Conservation (phyloP, 2,888 invertebrate species). For the Drosophila parthenogenetica region DNA sequence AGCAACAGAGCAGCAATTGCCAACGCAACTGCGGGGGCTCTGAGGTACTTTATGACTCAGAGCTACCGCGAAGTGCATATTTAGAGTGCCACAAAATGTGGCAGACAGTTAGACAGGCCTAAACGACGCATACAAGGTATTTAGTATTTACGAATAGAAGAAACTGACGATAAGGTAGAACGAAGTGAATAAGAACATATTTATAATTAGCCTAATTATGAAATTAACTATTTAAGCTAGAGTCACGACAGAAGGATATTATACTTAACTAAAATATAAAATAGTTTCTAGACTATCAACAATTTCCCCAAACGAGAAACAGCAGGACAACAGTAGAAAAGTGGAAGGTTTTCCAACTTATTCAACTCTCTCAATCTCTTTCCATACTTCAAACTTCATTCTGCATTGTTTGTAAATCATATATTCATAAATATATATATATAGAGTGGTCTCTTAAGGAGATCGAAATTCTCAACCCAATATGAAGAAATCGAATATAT, state of each 20-base stretch:
- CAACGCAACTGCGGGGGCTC: slow-evolving; percentile 62
- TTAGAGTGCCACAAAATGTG: slow-evolving; percentile 39
- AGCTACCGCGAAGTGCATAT: slow-evolving; percentile 79
- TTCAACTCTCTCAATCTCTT: neutral
- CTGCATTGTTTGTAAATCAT: slow-evolving; percentile 37
- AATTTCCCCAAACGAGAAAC: neutral
- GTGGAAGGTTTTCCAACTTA: neutral
- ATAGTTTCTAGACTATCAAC: slow-evolving; percentile 31
- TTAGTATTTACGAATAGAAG: slow-evolving; percentile 50
- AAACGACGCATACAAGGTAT: slow-evolving; percentile 74
- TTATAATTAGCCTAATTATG: slow-evolving; percentile 51
- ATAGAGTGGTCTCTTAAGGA: slow-evolving; percentile 27
- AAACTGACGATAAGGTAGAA: slow-evolving; percentile 17
- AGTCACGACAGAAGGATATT: neutral
- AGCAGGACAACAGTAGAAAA: neutral
- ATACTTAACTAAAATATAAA: slow-evolving; percentile 35
- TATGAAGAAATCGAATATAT: slow-evolving; percentile 57
- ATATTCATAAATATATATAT: slow-evolving; percentile 33
- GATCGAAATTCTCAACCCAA: slow-evolving; percentile 37
- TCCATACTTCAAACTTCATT: slow-evolving; percentile 20
- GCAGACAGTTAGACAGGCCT: slow-evolving; percentile 57
- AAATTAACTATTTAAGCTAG: slow-evolving; percentile 20
- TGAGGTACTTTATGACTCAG: slow-evolving; percentile 76
- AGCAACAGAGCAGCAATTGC: slow-evolving; percentile 52
- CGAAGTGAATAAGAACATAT: slow-evolving; percentile 21